Base-by-base conservation (phyloP, 2,888 invertebrate genomes). In the Diarsia rubi region DNA sequence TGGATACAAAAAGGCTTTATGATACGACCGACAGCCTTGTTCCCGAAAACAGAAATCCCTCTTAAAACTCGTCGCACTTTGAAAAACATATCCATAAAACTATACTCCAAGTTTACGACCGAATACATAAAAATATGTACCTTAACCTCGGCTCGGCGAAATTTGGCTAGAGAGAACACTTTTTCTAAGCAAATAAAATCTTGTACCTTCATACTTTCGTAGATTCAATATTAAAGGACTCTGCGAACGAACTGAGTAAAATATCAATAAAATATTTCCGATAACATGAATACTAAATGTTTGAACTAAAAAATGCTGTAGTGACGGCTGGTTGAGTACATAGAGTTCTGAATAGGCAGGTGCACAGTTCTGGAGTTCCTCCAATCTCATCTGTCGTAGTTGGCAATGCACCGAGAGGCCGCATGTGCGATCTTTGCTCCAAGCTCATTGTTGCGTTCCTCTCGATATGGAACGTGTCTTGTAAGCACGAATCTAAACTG, bases 371-470 rank as follows among this genome's bases (percentile, higher is more conserved):
- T 92, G 91, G 92, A 93, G 78, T 82, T 75, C 75, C 89, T 94
- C 93, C 93, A 94, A 94, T 92, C 92, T 92, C 91, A 93, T 94
- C 90, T 90, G 85, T 88, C 91, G 86, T 87, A 89, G 91, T 91
- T 93, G 92, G 93, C 93, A 92, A 90, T 89, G 87, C 88, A 90
- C 88, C 88, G 90, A 88, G 85, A 89, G 91, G 93, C 87, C 92
- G 88, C 95, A 95, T 95, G 92, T 95, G 95, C 92, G 93, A 94
- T 93, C 91, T 92, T 92, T 88, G 88, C 87, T 92, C 86, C 85
- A 90, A 82, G 86, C 90, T 88, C 91, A 93, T 93, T 94, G 94
- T 93, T 94, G 91, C 91, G 87, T 86, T 87, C 86, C 85, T 88
- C 90, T 88, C 86, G 87, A 89, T 90, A 91, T 85, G 87, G 90